Evolutionary conservation across 1,140 invertebrate species (phyloP).

Genomic region (Diplogasteroides magnus): DNA sequence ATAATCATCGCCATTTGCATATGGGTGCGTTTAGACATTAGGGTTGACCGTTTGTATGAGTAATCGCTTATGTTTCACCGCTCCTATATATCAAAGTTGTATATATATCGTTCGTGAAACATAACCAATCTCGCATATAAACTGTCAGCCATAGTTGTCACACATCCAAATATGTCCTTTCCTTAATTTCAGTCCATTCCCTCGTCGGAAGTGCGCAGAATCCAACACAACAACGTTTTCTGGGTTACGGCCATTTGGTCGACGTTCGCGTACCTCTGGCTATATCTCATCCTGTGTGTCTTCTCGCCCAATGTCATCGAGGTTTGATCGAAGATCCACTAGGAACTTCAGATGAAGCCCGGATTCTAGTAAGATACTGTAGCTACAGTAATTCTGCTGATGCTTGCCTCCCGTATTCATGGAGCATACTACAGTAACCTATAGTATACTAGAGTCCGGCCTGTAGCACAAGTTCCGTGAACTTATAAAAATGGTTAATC

Average conservation of each 20-base stretch:
- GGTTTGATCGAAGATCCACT: conserved; percentile 24
- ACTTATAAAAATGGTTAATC: background rate
- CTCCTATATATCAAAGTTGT: too few relatives aligned
- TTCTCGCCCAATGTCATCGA: conserved; percentile 55
- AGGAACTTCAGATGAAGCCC: background rate
- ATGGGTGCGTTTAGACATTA: conserved; percentile 10
- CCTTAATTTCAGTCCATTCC: conserved; percentile 57
- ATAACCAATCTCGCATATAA: too few relatives aligned
- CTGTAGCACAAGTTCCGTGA: too few relatives aligned
- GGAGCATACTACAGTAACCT: too few relatives aligned
- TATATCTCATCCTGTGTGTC: conserved; percentile 56
- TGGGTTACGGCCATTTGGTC: conserved; percentile 59
- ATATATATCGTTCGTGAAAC: too few relatives aligned
- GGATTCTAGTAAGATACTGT: background rate
- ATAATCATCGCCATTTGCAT: conserved; percentile 53
- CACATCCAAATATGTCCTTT: too few relatives aligned
- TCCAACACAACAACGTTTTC: conserved; percentile 57
- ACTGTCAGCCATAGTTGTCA: too few relatives aligned
- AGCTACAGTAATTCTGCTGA: too few relatives aligned
- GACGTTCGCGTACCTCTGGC: conserved; percentile 61
- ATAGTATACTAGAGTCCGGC: too few relatives aligned
- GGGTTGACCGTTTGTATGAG: background rate
- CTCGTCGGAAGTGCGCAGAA: conserved; percentile 56
- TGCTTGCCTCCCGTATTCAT: background rate
- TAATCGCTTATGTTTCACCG: too few relatives aligned